phyloP scores from a whole-genome alignment of 2,113 vertebrate species.

The Trichomycterus rosablanca region DNA sequence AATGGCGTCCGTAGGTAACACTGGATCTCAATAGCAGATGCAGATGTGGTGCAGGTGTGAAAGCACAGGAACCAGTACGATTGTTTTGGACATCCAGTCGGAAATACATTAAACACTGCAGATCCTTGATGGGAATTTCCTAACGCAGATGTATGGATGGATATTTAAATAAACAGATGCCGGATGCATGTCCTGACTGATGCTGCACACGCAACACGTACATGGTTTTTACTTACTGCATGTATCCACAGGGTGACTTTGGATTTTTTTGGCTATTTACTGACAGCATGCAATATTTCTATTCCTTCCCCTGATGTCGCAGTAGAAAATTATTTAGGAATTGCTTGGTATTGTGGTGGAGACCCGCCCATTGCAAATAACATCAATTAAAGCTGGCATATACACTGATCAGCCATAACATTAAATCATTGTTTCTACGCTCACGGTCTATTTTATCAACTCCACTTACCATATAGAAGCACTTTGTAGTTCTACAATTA shows the following conservation, averaged over 20 bases:
- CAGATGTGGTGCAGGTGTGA: conserved; percentile 17
- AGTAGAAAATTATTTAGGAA: conserved; percentile 23
- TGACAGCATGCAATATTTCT: not conserved
- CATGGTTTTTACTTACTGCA: not conserved
- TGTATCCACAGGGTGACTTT: not conserved
- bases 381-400: no score
- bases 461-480: no score
- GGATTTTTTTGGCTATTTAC: not conserved
- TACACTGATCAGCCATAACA: no score
- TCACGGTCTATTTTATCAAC: no score
- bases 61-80: conserved; percentile 19
- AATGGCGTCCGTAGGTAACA: conserved; percentile 31
- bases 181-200: conserved; percentile 10
- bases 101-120: conserved; percentile 8
- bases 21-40: not conserved
- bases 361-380: conserved; percentile 19
- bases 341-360: conserved; percentile 16
- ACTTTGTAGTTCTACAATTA: no score
- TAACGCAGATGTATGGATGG: not conserved
- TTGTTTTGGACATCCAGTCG: conserved; percentile 5
- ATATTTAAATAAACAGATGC: not conserved
- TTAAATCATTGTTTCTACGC: no score
- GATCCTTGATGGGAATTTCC: not conserved
- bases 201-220: conserved; percentile 34
- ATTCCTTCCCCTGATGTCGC: conserved; percentile 26